phyloP scores from a whole-genome alignment of 35 echinoderm and acorn worm genomes.

The Chiridota heheva region DNA sequence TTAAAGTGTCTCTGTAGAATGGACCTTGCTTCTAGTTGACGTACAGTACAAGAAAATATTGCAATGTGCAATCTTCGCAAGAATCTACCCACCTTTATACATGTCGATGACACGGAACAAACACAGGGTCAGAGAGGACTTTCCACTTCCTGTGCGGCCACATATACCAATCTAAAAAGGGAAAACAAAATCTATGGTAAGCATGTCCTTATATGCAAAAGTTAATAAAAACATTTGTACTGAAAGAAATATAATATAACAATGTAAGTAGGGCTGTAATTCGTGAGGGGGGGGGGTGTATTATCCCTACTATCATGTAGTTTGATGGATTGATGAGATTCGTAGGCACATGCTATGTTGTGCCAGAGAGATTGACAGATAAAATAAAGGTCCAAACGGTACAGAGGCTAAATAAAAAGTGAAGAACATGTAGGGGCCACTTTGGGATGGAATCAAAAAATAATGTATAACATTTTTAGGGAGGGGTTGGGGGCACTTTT shows the following conservation, averaged over 20 bases:
- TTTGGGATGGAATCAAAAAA: no score
- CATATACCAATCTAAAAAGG: conserved; percentile 80
- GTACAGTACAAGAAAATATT: not conserved
- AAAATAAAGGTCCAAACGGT: no score
- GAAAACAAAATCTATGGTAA: not conserved
- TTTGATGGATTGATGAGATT: not conserved
- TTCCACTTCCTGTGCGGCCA: conserved; percentile 77
- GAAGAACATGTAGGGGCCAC: no score
- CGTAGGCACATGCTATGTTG: not conserved
- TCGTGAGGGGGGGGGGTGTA: no score
- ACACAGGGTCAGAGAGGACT: conserved; percentile 79
- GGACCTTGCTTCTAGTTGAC: not conserved
- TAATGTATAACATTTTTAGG: no score
- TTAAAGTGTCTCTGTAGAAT: no score
- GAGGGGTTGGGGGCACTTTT: no score
- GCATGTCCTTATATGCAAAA: not conserved
- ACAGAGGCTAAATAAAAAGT: no score
- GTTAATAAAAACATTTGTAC: not conserved
- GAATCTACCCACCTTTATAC: conserved; percentile 57
- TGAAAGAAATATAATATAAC: no score
- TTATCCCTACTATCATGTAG: not conserved
- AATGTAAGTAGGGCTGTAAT: no score
- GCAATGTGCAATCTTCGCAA: not conserved
- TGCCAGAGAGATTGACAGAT: not conserved
- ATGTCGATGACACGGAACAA: conserved; percentile 76